These are phyloP conservation scores for Neosilurus hyrtlii DNA, from an alignment of 2,797 vertebrate genomes.

Conservation along the genomic window DNA sequence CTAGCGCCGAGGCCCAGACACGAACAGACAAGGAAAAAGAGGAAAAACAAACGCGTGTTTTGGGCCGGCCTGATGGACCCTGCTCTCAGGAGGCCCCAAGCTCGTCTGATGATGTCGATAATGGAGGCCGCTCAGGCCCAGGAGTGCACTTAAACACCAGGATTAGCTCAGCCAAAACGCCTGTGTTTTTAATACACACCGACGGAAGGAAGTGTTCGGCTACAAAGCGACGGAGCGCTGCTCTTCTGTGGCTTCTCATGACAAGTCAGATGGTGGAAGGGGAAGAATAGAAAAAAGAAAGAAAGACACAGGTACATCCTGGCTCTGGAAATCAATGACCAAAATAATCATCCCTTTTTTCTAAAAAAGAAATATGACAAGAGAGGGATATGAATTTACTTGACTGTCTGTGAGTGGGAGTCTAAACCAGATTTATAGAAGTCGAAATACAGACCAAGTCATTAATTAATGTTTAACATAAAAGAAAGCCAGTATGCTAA, in stretches of 20 bases:
- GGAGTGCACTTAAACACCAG: constrained; percentile 60
- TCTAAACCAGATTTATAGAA: neutral
- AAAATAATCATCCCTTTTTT: constrained; percentile 46
- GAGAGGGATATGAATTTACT: constrained; percentile 48
- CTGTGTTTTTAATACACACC: constrained; percentile 59
- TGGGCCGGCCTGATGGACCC: constrained; percentile 66
- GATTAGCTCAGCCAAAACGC: constrained; percentile 44
- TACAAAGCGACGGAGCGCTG: constrained; percentile 59
- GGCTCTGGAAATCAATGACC: constrained; percentile 47
- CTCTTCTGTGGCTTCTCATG: constrained; percentile 56
- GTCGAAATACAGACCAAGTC: constrained; percentile 55
- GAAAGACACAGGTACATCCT: constrained; percentile 37
- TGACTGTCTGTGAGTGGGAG: neutral
- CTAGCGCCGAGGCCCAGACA: constrained; percentile 55
- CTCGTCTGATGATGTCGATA: constrained; percentile 69
- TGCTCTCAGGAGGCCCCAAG: constrained; percentile 63
- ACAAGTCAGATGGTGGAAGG: constrained; percentile 29
- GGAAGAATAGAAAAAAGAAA: constrained; percentile 4
- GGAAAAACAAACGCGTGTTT: constrained; percentile 60
- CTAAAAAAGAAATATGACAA: constrained; percentile 9
- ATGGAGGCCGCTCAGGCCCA: constrained; percentile 54
- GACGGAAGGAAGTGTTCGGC: constrained; percentile 59
- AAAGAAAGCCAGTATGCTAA: neutral
- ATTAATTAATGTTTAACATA: constrained; percentile 61
- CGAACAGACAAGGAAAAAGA: constrained; percentile 45